A percentile compares a stretch with the other conserved stretches of the same genome.
These are phyloP conservation scores for Zygaena filipendulae DNA, from an alignment of 2,888 invertebrate genomes.

Conservation along the genomic window DNA sequence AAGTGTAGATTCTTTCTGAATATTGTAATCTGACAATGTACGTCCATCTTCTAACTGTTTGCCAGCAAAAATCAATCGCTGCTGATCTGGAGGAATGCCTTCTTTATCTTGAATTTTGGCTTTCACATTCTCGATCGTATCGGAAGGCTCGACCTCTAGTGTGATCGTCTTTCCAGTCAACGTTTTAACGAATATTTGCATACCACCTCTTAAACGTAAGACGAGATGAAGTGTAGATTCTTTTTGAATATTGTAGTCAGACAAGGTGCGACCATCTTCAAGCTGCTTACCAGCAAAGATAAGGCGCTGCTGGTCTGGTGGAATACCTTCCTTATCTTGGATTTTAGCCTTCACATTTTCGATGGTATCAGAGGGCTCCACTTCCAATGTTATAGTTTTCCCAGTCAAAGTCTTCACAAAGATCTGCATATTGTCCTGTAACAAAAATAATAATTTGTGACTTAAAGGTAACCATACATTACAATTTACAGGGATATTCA, in stretches of 20 bases:
- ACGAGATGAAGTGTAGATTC: conserved; percentile 26
- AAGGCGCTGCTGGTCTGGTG: not conserved
- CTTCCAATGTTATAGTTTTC: conserved; percentile 18
- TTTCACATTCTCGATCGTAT: conserved; percentile 74
- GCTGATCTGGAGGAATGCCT: conserved; percentile 71
- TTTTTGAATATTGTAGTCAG: conserved; percentile 28
- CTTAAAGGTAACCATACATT: too few species aligned
- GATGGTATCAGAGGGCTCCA: conserved; percentile 16
- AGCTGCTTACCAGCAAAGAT: conserved; percentile 1
- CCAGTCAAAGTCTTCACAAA: conserved; percentile 21
- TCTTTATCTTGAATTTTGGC: conserved; percentile 69
- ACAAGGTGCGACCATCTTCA: conserved; percentile 4
- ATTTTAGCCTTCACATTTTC: conserved; percentile 8
- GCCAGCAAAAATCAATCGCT: conserved; percentile 73
- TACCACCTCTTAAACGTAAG: conserved; percentile 23
- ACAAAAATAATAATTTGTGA: too few species aligned
- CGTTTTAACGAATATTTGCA: conserved; percentile 27
- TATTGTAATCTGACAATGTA: conserved; percentile 75
- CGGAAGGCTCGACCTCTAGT: conserved; percentile 68
- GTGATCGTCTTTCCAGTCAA: conserved; percentile 38
- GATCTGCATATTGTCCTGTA: conserved; percentile 20
- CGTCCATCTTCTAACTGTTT: conserved; percentile 78
- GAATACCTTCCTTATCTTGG: not conserved
- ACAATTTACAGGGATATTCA: too few species aligned
- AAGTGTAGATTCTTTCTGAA: conserved; percentile 73